A percentile compares a stretch with the other conserved stretches of the same genome.
Conservation (phyloP, 2,113 vertebrate genomes). For the Lethenteron reissneri region DNA sequence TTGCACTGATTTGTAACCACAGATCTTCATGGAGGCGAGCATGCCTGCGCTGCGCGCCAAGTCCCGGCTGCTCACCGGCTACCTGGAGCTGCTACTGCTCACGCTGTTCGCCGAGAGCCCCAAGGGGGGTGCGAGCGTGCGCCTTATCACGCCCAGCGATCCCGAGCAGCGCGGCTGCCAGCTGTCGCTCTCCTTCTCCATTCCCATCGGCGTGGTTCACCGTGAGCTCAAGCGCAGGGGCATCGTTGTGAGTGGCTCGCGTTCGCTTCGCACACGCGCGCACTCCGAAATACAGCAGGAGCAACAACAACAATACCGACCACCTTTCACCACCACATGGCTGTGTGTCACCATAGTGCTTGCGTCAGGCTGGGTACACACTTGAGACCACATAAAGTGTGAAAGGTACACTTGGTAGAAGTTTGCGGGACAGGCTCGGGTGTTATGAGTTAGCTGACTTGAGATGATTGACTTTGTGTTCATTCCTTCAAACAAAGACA, state of each 20-base stretch:
- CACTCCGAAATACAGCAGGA: no score
- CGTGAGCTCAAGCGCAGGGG: constrained; percentile 61
- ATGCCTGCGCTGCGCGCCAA: constrained; percentile 54
- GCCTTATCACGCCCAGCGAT: constrained; percentile 45
- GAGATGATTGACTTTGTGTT: no score
- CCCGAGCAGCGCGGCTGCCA: constrained; percentile 58
- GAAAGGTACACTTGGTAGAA: no score
- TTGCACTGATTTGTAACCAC: not conserved
- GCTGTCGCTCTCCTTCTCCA: constrained; percentile 50
- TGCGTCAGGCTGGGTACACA: no score
- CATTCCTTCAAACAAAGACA: no score
- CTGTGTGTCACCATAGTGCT: no score
- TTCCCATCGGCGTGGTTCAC: constrained; percentile 31
- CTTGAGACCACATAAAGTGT: no score
- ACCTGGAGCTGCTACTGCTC: constrained; percentile 61
- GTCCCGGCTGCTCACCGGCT: constrained; percentile 61
- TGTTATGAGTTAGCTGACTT: no score
- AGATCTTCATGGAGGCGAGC: constrained; percentile 55
- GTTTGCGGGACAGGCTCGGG: no score
- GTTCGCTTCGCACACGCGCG: no score
- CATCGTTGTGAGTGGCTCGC: constrained; percentile 37
- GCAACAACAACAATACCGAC: no score
- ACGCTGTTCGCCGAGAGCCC: constrained; percentile 26
- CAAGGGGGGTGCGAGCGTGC: constrained; percentile 15
- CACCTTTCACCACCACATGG: no score